Base-by-base conservation (phyloP, 2,113 vertebrate genomes). In the Oplegnathus fasciatus region DNA sequence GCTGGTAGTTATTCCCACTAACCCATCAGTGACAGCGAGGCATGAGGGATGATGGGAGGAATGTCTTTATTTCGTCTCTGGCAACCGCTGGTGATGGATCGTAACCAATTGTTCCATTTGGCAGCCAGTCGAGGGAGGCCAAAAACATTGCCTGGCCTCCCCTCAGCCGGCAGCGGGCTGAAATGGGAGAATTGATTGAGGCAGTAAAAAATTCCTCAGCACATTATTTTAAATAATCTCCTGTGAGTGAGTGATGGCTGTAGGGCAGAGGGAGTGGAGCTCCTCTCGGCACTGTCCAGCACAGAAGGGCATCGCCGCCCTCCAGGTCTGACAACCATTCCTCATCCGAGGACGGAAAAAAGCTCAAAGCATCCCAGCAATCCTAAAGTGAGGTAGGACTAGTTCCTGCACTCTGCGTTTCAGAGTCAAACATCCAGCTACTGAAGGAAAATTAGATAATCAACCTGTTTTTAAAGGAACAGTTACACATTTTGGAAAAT, bases 71-170 rank as follows among this genome's bases (percentile, higher is more conserved):
- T 87, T 69, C 10, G 37, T 82, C 85, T 91, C 86, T 91, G 88
- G 90, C 88, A 92, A 88, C 82, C 37, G 26, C 84, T 67, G 81
- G 83, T 92, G 92, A 93, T 91, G 88, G 91, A 95, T 93, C 7
- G 58, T 71, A 90, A 91, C 85, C 88, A 83, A 94, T 91, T 91
- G 86, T 93, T 94, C 78, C 84, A 91, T 94, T 91, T 94, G 91
- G 93, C 91, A 86, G 83, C 46, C 66, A 86, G 88, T 91, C 88
- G 85, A 85, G 75, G 75, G 84, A 88, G 85, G 76, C 62, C 72
- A 61, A 89, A 86, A 66, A 85, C 73, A 86, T 54, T 37, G 79
- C 75, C 82, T 32, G 37, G 60, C 74, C 78, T 80, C 79, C 88
- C 28, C 32, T 67, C 84, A 62, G 74, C 73, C n/a, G 61, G 78